phyloP scores from a whole-genome alignment of 2,888 invertebrate genomes.

The Monopis laevigella region DNA sequence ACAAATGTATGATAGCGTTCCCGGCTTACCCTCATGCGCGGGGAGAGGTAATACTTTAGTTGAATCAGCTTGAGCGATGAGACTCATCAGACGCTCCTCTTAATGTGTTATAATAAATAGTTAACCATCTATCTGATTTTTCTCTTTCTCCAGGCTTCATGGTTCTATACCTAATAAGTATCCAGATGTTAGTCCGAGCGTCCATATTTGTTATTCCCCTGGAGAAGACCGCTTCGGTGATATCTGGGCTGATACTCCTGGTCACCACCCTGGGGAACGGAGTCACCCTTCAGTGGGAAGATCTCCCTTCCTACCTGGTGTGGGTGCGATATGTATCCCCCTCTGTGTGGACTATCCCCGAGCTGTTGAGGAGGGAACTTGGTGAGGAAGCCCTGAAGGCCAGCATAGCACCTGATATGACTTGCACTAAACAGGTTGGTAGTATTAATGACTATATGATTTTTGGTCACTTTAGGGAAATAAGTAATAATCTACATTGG shows the following conservation, averaged over 20 bases:
- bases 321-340: slow-evolving; percentile 79
- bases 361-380: slow-evolving; percentile 73
- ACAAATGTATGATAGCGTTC: too few relatives aligned
- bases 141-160: slow-evolving; percentile 67
- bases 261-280: slow-evolving; percentile 74
- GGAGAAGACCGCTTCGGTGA: slow-evolving; percentile 70
- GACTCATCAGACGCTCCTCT: too few relatives aligned
- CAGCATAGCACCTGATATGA: slow-evolving; percentile 51
- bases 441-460: too few relatives aligned
- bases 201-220: slow-evolving; percentile 74
- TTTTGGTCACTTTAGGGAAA: too few relatives aligned
- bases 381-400: slow-evolving; percentile 70
- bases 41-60: too few relatives aligned
- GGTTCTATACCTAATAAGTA: slow-evolving; percentile 74
- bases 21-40: too few relatives aligned
- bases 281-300: slow-evolving; percentile 73
- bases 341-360: slow-evolving; percentile 76
- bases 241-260: slow-evolving; percentile 69
- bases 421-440: slow-evolving; percentile 76
- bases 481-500: too few relatives aligned
- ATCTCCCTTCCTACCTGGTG: slow-evolving; percentile 70
- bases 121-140: too few relatives aligned
- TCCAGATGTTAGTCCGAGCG: slow-evolving; percentile 74
- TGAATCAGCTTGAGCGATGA: too few relatives aligned
- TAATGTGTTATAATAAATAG: too few relatives aligned